Base-by-base conservation (phyloP, 2,113 vertebrate species). In the Siniperca chuatsi region DNA sequence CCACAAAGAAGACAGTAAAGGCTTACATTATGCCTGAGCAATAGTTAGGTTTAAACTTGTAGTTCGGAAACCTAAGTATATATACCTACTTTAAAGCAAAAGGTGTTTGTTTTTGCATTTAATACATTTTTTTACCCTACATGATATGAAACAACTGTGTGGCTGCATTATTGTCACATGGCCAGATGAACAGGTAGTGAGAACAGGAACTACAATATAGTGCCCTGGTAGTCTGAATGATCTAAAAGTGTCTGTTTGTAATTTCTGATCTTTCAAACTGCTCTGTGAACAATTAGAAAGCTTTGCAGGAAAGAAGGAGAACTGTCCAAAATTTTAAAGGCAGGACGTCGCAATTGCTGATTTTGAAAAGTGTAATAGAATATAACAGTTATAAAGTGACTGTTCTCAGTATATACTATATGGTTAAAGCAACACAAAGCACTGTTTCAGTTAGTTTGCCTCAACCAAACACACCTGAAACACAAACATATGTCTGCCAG, bases 401-500 rank as follows among this genome's bases (percentile, higher is more conserved):
- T 9, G 6, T n/a, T 60, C 29, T 74, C 18, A 33, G 25, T 33
- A 37, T 29, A 48, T 21, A 60, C 25, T 54, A 61, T 12, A 62
- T 46, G 20, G 18, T 5, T 64, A 46, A 16, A 35, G 2, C 23
- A n/a, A 40, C 23, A 76, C 0, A 65, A 58, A 78, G 10, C 10
- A 29, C 3, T 29, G 8, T n/a, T 33, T 74, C 21, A 65, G 44
- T 62, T 52, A 66, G 12, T 60, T 48, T 68, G 4, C 12, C 40
- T 1, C 13, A 57, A 70, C 10, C n/a, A 78, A 74, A 85, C 93
- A 83, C 65, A 98, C 97, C 96, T 98, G 97, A 92, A 98, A 98
- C 40, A 98, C 93, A 90, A 98, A 98, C 97, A 98, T 97, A 55
- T 98, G 97, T 78, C 97, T 96, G 25, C 97, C 97, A 50, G 97